These are phyloP conservation scores for Edolisoma coerulescens DNA, from an alignment of 2,113 vertebrate species.

Conservation along the genomic window DNA sequence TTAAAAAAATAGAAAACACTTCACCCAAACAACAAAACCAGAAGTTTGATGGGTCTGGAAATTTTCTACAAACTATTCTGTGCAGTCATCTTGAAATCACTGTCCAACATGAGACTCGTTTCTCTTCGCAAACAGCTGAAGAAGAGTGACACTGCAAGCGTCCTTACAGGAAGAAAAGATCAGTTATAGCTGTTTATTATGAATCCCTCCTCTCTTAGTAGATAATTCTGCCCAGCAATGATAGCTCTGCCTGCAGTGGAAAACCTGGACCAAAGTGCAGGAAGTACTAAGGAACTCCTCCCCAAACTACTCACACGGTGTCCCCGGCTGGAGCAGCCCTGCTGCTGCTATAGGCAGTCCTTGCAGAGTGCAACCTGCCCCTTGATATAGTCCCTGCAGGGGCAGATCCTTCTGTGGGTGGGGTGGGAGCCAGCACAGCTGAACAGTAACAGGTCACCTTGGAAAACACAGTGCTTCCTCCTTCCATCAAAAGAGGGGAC, in stretches of 20 bases:
- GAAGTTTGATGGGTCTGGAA: conserved; percentile 63
- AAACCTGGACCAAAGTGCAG: conserved; percentile 57
- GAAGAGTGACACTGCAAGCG: conserved; percentile 18
- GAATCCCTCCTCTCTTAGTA: conserved; percentile 32
- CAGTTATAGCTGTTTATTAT: conserved; percentile 16
- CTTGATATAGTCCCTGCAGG: conserved; percentile 98
- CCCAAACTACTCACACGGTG: not conserved
- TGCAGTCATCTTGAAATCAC: conserved; percentile 29
- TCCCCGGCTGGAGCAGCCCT: not conserved
- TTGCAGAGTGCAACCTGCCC: conserved; percentile 97
- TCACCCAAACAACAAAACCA: conserved; percentile 53
- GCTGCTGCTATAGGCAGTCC: conserved; percentile 88
- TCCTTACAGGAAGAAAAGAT: conserved; percentile 24
- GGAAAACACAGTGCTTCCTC: conserved; percentile 90
- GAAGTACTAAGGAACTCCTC: conserved; percentile 47
- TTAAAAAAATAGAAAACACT: conserved; percentile 54
- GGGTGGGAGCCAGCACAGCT: conserved; percentile 92
- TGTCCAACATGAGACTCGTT: not conserved
- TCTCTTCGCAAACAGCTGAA: conserved; percentile 3
- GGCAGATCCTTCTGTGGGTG: conserved; percentile 86
- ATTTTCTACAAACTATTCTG: conserved; percentile 51
- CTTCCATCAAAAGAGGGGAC: conserved; percentile 86
- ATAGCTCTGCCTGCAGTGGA: conserved; percentile 21
- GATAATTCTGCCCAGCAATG: conserved; percentile 30
- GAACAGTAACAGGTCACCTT: conserved; percentile 93